Base-by-base conservation (phyloP, 2,888 invertebrate species). In the Phortica magna region DNA sequence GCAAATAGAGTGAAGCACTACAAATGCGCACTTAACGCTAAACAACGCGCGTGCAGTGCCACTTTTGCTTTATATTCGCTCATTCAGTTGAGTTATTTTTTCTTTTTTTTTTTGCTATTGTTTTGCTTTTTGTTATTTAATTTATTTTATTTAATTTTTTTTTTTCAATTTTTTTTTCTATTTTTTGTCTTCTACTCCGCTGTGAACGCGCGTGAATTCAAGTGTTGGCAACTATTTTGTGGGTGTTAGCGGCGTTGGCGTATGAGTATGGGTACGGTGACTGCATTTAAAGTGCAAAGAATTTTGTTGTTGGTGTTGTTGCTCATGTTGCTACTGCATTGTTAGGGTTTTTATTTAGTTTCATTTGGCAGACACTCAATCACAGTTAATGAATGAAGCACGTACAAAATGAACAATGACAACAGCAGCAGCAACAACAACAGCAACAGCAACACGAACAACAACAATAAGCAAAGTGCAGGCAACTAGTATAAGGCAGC, bases 371-470 rank as follows among this genome's bases (percentile, higher is more conserved):
- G 67, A 74, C 75, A 75, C 75, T 75, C 75, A 75, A 75, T 75
- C 75, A 75, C 75, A 68, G 75, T 75, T 75, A 75, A 75, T 75
- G 75, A 75, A 75, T 70, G 75, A 75, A 75, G 70, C 75, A 75
- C 75, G 75, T 68, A 59, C 55, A 65, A 68, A 74, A 74, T 71
- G 70, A 71, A 71, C 70, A 71, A 71, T 71, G 70, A 71, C 70
- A 71, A 71, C 70, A 71, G 53, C 70, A 71, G 41, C 39, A 31
- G n/a, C 17, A 55, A 10, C 31, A 55, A 31, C 53, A 71, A 19
- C 70, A 39, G 14, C 55, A 22, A n/a, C 10, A 71, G 22, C 73
- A 74, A 43, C 22, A 61, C 48, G 48, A 9, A 48, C 48, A 48
- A 14, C 14, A 61, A 42, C 41, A 57, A 59, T 22, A 59, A 59